Evolutionary conservation across 1,140 invertebrate genomes (phyloP).

Genomic region (Drosophila ficusphila): DNA sequence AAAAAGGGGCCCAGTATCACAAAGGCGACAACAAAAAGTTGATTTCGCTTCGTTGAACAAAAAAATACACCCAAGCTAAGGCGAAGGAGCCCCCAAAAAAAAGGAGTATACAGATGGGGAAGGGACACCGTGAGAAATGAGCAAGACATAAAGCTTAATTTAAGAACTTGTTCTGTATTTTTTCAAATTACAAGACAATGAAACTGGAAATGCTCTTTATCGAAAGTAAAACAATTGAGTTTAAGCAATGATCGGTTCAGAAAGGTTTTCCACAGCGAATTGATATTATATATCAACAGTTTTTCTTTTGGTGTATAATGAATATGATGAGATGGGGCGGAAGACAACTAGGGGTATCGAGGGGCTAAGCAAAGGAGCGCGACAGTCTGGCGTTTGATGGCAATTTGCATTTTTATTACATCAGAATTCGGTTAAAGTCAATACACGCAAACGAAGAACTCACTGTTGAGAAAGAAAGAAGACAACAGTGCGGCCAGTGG

Average conservation of each 20-base stretch:
- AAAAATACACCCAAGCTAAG: slow-evolving; percentile 23
- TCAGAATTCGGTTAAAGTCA: slow-evolving; percentile 72
- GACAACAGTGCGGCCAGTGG: background rate
- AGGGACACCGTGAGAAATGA: background rate
- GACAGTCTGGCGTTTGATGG: slow-evolving; percentile 37
- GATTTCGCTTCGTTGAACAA: slow-evolving; percentile 61
- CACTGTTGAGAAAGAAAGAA: background rate
- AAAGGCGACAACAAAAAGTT: slow-evolving; percentile 63
- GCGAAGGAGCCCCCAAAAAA: slow-evolving; percentile 1
- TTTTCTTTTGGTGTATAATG: background rate
- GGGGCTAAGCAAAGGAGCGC: slow-evolving; percentile 2
- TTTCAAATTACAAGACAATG: too few species aligned
- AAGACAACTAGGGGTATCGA: background rate
- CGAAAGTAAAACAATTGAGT: too few species aligned
- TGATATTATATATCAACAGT: background rate
- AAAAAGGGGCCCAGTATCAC: slow-evolving; percentile 27
- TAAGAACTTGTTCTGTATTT: too few species aligned
- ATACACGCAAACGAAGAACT: slow-evolving; percentile 37
- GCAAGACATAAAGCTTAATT: background rate
- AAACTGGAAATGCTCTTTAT: too few species aligned
- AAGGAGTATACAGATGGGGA: background rate
- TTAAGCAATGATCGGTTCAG: too few species aligned
- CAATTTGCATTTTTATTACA: slow-evolving; percentile 78
- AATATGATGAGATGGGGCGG: background rate
- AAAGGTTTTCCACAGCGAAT: too few species aligned